Evolutionary conservation across 2,888 invertebrate species (phyloP).

Genomic region (Hemithea aestivaria): DNA sequence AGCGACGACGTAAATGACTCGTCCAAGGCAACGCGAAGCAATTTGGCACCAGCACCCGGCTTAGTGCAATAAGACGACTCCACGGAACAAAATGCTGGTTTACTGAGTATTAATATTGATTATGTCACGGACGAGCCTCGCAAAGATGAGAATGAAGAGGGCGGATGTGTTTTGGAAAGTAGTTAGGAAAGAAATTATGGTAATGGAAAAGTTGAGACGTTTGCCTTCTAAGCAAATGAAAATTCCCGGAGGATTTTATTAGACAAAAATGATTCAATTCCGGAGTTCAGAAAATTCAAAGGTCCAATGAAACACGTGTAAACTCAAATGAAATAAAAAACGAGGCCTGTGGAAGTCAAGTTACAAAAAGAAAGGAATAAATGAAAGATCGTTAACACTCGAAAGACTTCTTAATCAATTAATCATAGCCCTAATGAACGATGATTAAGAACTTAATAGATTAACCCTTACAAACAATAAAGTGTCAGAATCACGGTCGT

Average conservation of each 20-base stretch:
- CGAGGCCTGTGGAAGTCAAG: neutral
- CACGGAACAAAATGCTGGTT: slow-evolving; percentile 50
- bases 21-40: slow-evolving; percentile 63
- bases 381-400: slow-evolving; percentile 9
- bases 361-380: slow-evolving; percentile 3
- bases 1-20: slow-evolving; percentile 65
- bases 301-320: too few species aligned
- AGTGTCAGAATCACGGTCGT: slow-evolving; percentile 26
- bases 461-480: slow-evolving; percentile 25
- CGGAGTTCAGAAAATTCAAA: too few species aligned
- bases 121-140: slow-evolving; percentile 18
- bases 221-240: too few species aligned
- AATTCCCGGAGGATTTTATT: too few species aligned
- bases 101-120: slow-evolving; percentile 32
- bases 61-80: slow-evolving; percentile 49
- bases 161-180: slow-evolving; percentile 7
- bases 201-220: slow-evolving; percentile 1
- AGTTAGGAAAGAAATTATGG: slow-evolving; percentile 8
- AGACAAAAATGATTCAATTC: too few species aligned
- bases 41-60: slow-evolving; percentile 68
- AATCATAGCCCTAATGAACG: slow-evolving; percentile 20
- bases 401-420: slow-evolving; percentile 15
- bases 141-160: slow-evolving; percentile 6
- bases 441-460: slow-evolving; percentile 24
- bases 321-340: neutral